These are phyloP conservation scores for Philereme transversata DNA, from an alignment of 2,888 invertebrate genomes.

Conservation along the genomic window DNA sequence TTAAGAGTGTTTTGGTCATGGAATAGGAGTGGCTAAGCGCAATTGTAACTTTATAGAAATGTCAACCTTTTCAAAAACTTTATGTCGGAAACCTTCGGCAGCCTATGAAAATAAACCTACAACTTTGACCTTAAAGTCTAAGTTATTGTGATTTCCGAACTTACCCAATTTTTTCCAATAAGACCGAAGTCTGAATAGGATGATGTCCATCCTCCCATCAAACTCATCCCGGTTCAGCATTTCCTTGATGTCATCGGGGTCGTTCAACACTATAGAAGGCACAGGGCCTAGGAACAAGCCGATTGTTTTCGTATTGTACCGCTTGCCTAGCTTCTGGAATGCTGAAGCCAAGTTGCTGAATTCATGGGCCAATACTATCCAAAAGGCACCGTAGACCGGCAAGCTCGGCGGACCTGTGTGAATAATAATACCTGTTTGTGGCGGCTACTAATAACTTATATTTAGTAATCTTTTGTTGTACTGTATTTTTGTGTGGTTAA, in stretches of 20 bases:
- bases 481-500: too few species aligned
- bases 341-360: constrained; percentile 79
- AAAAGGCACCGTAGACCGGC: constrained; percentile 86
- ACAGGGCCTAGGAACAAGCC: constrained; percentile 82
- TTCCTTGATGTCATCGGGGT: constrained; percentile 81
- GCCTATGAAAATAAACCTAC: too few species aligned
- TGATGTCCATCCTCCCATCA: constrained; percentile 84
- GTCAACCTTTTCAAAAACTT: too few species aligned
- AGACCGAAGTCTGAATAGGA: constrained; percentile 76
- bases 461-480: too few species aligned
- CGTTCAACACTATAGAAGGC: constrained; percentile 80
- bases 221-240: constrained; percentile 84
- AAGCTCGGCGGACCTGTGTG: constrained; percentile 84
- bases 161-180: constrained; percentile 81
- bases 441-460: too few species aligned
- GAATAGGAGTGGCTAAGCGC: too few species aligned
- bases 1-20: too few species aligned
- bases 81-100: too few species aligned
- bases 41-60: too few species aligned
- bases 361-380: constrained; percentile 80
- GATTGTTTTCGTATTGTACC: constrained; percentile 85
- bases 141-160: constrained; percentile 20
- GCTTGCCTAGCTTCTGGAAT: constrained; percentile 73
- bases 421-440: too few species aligned
- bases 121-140: too few species aligned